Evolutionary conservation across 1,140 invertebrate genomes (phyloP), one percentile per base, ranked within the genome.

Genomic region (Drosophila mayri): DNA sequence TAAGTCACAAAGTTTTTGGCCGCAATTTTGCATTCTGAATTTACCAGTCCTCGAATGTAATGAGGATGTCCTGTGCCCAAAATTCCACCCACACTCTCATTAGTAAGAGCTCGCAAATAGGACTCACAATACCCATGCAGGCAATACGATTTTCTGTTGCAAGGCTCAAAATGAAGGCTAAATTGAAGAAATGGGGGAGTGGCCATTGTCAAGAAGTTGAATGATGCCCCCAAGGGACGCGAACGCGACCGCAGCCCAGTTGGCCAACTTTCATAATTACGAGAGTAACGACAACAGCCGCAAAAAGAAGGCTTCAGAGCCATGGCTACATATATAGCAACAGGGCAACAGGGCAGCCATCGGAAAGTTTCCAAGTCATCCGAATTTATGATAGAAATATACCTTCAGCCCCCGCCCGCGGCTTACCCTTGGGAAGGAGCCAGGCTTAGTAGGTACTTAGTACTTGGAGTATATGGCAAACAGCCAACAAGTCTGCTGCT

Each of bases 181-280:
- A 41, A 37, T 6, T 50, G 22, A 38, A 40, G 22, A 14, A 52
- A 40, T 54, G 60, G 47, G 28, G 28, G 18, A 12, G 50, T 16
- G 20, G 32, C 14, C 55, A 82, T 85, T 85, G 83, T 86, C 60
- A 76, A 60, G 49, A 81, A 72, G 49, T 63, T 59, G 47, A 58
- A 65, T 78, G 62, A 38, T 55, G 52, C 52, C 64, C 82, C 79
- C 76, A 61, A 61, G 70, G 83, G 58, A 57, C 20, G 44, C 47
- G 43, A 47, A 38, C 52, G 81, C 52, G 67, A 46, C 76, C 76
- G 59, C 76, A 78, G 75, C 73, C 62, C 73, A 75, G 70, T 87
- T 82, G 82, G 67, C 72, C 84, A 87, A 88, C 84, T 87, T 87
- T 87, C 67, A 88, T 88, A 87, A 87, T 87, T 87, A 88, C 73